phyloP scores from a whole-genome alignment of 1,140 invertebrate genomes.

The Magallana gigas region DNA sequence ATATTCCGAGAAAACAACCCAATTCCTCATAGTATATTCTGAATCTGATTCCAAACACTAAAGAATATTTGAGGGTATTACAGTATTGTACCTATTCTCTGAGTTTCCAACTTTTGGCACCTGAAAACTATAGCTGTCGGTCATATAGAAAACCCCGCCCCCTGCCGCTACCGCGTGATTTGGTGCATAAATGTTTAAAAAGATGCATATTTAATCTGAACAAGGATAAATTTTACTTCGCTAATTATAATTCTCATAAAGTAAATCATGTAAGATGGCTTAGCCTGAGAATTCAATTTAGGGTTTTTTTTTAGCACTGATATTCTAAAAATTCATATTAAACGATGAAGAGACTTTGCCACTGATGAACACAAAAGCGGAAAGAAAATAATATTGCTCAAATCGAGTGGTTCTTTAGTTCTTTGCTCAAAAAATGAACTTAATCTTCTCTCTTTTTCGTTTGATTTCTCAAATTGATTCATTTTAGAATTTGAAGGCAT shows the following conservation, averaged over 20 bases:
- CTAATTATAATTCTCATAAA: too few species aligned
- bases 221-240: too few species aligned
- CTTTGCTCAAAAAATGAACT: neutral
- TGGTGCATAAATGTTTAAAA: neutral
- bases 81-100: conserved; percentile 19
- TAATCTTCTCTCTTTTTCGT: conserved; percentile 20
- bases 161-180: neutral
- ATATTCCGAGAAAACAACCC: neutral
- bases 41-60: neutral
- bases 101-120: conserved; percentile 27
- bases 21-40: conserved; percentile 13
- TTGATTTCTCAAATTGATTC: conserved; percentile 25
- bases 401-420: neutral
- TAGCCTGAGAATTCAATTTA: neutral
- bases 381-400: neutral
- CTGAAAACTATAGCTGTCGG: conserved; percentile 21
- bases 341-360: neutral
- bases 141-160: neutral
- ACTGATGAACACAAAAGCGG: neutral
- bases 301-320: neutral
- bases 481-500: conserved; percentile 12
- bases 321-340: neutral
- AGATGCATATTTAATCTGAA: neutral
- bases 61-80: neutral
- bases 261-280: too few species aligned